Evolutionary conservation across 2,113 vertebrate species (phyloP), one percentile per base, ranked within the genome.

Genomic region (Haemorhous mexicanus): DNA sequence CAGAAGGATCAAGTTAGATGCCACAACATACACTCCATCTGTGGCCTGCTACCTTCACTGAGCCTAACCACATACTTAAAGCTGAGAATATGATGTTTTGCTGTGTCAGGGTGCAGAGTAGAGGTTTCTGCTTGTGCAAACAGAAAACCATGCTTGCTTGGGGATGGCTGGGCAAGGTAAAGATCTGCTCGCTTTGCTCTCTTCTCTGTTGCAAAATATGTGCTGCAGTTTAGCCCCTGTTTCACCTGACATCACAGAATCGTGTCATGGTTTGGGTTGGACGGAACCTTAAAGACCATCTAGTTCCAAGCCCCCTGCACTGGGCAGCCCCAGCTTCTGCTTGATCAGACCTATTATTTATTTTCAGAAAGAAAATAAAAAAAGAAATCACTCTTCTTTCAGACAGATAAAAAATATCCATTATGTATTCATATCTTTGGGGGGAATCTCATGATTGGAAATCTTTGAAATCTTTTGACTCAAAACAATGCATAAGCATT

Each of bases 381-480:
- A 41, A 41, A 33, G 4, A 69, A 33, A 27, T 70, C 37, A 17
- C 41, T 84, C 21, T 77, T 74, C 61, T 82, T 49, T 32, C 62
- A 76, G 32, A 26, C 9, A 47, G 50, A 44, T 66, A 84, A 92
- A 91, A 94, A n/a, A 67, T 59, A 20, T 26, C 74, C 94, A 41
- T 41, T 43, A 41, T 84, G 6, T 46, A 41, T 56, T 91, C 41
- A 47, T 39, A n/a, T 43, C 72, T 33, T 41, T 26, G 4, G 11
- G 1, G 3, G 47, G 28, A 20, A 39, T 70, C 24, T 92, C 17
- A 44, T 32, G 2, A 5, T 23, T 68, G 5, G 30, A 88, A 96
- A 64, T 59, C 13, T 93, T 94, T 88, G 32, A 75, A 94, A 82
- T 62, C 19, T 27, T 62, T 82, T 93, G 6, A 49, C 77, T 95